Base-by-base conservation (phyloP, 2,797 vertebrate genomes). In the Acanthurus lineatus region DNA sequence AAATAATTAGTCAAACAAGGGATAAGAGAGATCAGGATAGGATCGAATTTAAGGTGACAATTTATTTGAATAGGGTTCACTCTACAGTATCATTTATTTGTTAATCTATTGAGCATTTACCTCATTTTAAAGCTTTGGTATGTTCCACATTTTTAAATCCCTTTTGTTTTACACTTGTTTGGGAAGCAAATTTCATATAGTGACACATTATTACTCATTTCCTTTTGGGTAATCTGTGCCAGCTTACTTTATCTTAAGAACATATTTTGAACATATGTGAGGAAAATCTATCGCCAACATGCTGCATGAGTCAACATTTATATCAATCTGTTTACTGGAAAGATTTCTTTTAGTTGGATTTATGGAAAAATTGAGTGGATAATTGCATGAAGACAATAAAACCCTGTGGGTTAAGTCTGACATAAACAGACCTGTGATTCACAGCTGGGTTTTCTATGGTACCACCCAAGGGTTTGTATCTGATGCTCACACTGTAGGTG, bases 41-140 rank as follows among this genome's bases (percentile, higher is more conserved):
- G 63, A 67, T 54, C 11, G 2, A 58, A 61, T 32, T 28, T 76
- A 47, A 69, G 52, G 22, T 9, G 9, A 63, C 77, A 3, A 64
- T 79, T 61, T 22, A 70, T 70, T 51, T 71, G 52, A 77, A 59
- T 44, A 17, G 12, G 28, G 52, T 68, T 82, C 9, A 25, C 32
- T 15, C 9, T 49, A 17, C 1, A 0, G 42, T 63, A 20, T n/a
- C 35, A 61, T 35, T 38, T 52, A 74, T 49, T 25, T 4, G 40
- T 47, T 14, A 61, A 16, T 69, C 9, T 8, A 47, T 7, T 28
- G 19, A 75, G 45, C 0, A 19, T 69, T 66, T 25, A 16, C 9
- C 20, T 75, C 0, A 66, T 80, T 87, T 83, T 63, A 73, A 82
- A 82, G 25, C 42, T 77, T 48, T 73, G 66, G 63, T 69, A 20